Percentiles rank a stretch among this genome's conserved stretches.
phyloP scores from a whole-genome alignment of 1,140 invertebrate genomes.

The Atta colombica region DNA sequence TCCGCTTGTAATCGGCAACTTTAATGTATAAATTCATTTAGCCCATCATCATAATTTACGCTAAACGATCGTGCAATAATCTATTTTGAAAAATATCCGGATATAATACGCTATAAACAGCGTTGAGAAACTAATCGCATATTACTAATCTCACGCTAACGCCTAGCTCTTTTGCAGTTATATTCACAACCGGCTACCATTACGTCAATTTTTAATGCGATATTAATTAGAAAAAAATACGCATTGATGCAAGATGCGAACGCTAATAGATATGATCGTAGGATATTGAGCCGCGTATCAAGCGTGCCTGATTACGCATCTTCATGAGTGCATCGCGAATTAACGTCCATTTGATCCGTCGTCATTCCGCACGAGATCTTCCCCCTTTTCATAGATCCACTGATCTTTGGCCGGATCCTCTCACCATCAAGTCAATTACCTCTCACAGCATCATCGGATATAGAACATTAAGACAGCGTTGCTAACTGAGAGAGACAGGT shows the following conservation, averaged over 20 bases:
- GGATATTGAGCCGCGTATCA: not conserved
- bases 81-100: not conserved
- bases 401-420: slow-evolving; percentile 21
- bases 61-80: not conserved
- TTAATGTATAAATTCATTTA: not conserved
- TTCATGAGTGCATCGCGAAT: slow-evolving; percentile 29
- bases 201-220: slow-evolving; percentile 41
- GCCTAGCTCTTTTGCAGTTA: not conserved
- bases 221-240: slow-evolving; percentile 46
- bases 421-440: slow-evolving; percentile 71
- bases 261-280: slow-evolving; percentile 28
- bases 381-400: slow-evolving; percentile 19
- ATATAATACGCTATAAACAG: not conserved
- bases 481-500: slow-evolving; percentile 57
- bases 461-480: slow-evolving; percentile 75
- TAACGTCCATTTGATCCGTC: slow-evolving; percentile 9
- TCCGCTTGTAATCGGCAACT: slow-evolving; percentile 7
- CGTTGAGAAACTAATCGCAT: not conserved
- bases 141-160: not conserved
- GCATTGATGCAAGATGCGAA: slow-evolving; percentile 2
- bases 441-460: slow-evolving; percentile 68
- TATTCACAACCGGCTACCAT: not conserved
- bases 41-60: not conserved
- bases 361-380: slow-evolving; percentile 37
- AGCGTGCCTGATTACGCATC: slow-evolving; percentile 24